Base-by-base conservation (phyloP, 2,113 vertebrate genomes). In the Mus musculus region DNA sequence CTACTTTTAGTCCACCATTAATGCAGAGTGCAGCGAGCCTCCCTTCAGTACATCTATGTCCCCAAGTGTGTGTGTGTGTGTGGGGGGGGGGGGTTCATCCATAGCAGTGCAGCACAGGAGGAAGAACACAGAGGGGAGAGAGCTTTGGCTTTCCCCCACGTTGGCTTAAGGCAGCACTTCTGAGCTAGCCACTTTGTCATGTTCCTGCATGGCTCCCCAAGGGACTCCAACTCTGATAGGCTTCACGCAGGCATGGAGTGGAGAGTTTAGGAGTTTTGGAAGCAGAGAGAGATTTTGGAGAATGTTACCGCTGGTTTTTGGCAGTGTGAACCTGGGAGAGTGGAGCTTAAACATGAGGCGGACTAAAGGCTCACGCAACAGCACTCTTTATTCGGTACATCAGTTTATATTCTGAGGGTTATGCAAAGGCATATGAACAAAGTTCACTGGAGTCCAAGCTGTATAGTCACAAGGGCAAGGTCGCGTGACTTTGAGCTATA, bases 41-140 rank as follows among this genome's bases (percentile, higher is more conserved):
- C 56, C n/a, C 52, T 52, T 52, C 42, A 52, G 2, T 20, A 84
- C 1, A 22, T 7, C 19, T 33, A 52, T 88, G 71, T 61, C 24
- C 3, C 20, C 36, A 1, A 3, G 2, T 6, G 17, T 26, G 1
- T 28, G 14, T 49, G n/a, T 5, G n/a, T n/a, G 42, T 42, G 42
- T 2, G 42, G 42, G 42, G 42, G 42, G 2, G 42, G 3, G 39
- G 28, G 14, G 5, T 76, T 61, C 19, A 24, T n/a, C 19, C 13
- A 0, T 0, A 4, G 56, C 67, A 39, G 84, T 20, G 19, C 78
- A 49, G 49, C 5, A 6, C 71, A 52, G n/a, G 3, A 9, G 33
- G 52, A n/a, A 80, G 73, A 69, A 26, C 33, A 30, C 56, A 30
- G 36, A 26, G 36, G 8, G 12, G 69, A 36, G 46, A 69, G 7